Percentiles rank a stretch among this genome's conserved stretches.
These are phyloP conservation scores for Leptopilina myrica DNA, from an alignment of 2,888 invertebrate genomes.

Conservation along the genomic window DNA sequence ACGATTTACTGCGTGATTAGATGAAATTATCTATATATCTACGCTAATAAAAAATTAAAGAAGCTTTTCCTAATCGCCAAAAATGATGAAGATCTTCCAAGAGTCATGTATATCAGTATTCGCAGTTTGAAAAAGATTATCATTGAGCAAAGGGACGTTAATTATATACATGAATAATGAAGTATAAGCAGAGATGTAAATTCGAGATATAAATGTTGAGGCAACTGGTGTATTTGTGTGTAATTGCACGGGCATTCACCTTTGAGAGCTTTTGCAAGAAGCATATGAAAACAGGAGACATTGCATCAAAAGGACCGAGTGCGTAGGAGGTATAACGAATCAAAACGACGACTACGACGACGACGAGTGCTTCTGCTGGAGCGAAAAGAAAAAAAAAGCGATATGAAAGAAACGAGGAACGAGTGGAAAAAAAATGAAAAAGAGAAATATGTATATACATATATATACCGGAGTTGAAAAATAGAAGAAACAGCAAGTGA, in stretches of 20 bases:
- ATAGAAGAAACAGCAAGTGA: slow-evolving; percentile 16
- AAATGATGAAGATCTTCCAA: no score
- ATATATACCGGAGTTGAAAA: slow-evolving; percentile 1
- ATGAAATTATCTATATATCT: no score
- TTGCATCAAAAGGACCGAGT: slow-evolving; percentile 40
- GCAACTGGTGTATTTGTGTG: slow-evolving; percentile 7
- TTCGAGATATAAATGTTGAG: no score
- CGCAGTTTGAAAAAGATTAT: not conserved
- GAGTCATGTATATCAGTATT: no score
- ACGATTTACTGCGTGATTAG: no score
- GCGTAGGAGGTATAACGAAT: slow-evolving; percentile 41
- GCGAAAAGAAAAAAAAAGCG: slow-evolving; percentile 2
- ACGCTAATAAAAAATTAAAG: no score
- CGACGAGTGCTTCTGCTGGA: not conserved
- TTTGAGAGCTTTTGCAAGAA: slow-evolving; percentile 36
- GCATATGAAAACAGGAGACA: slow-evolving; percentile 37
- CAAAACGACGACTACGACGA: slow-evolving; percentile 19
- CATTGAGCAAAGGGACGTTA: not conserved
- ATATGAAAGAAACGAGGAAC: slow-evolving; percentile 17
- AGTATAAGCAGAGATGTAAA: slow-evolving; percentile 16
- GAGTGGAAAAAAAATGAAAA: slow-evolving; percentile 36
- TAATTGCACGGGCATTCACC: slow-evolving; percentile 30
- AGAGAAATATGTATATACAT: not conserved
- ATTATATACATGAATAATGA: slow-evolving; percentile 15
- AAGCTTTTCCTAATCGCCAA: no score